Conservation (phyloP, 1,140 invertebrate species). For the Metaphire vulgaris region DNA sequence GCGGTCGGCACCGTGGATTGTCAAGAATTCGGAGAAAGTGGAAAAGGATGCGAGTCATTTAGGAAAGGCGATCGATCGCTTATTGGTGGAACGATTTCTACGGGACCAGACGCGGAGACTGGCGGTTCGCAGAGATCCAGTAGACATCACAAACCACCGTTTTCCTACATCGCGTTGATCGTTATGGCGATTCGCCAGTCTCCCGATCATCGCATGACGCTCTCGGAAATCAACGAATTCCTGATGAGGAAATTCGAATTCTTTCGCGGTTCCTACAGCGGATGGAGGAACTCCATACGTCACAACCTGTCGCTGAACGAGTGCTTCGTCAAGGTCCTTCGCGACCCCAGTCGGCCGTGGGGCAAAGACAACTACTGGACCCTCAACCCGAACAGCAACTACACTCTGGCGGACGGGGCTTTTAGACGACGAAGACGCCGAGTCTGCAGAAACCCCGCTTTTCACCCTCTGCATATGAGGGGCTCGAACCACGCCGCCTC, state of each 20-base stretch:
- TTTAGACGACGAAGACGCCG: constrained; percentile 21
- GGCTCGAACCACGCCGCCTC: not conserved
- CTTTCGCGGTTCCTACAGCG: constrained; percentile 39
- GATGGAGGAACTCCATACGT: constrained; percentile 45
- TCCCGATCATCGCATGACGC: constrained; percentile 72
- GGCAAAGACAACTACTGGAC: constrained; percentile 33
- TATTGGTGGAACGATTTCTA: too few relatives aligned
- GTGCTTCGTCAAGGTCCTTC: constrained; percentile 39
- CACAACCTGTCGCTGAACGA: constrained; percentile 42
- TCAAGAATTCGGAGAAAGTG: too few relatives aligned
- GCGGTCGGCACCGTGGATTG: too few relatives aligned
- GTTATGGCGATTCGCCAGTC: constrained; percentile 89
- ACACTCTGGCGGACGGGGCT: constrained; percentile 31
- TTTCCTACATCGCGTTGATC: constrained; percentile 87
- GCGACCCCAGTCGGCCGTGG: constrained; percentile 31
- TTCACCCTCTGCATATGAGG: not conserved
- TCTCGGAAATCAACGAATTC: constrained; percentile 84
- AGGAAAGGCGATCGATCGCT: too few relatives aligned
- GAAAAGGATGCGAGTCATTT: too few relatives aligned
- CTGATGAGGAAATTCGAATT: constrained; percentile 52
- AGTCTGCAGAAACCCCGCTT: not conserved
- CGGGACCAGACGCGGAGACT: too few relatives aligned
- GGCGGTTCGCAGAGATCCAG: too few relatives aligned
- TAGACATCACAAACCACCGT: constrained; percentile 80
- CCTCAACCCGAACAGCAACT: constrained; percentile 29